Evolutionary conservation across 2,113 vertebrate species (phyloP), one percentile per base, ranked within the genome.

Genomic region (Ancistrus triradiatus): DNA sequence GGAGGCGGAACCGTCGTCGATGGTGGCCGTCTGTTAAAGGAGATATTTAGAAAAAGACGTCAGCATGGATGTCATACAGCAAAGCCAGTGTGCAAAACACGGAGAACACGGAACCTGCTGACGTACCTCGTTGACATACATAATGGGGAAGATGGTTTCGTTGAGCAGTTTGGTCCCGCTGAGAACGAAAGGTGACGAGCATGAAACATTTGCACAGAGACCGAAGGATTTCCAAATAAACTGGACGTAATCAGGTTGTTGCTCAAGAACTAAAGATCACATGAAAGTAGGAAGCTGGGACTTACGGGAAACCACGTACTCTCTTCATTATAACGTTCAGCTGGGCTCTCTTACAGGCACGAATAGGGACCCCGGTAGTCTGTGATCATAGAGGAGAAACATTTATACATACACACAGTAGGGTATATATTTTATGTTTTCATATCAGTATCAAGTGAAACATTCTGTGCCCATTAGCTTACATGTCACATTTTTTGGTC

Each of bases 111-210:
- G 37, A 25, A 51, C 3, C 10, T 7, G 7, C 24, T n/a, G n/a
- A n/a, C 84, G 74, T 74, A 90, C 88, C 87, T 90, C 86, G 13
- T 90, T 90, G 65, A 89, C 85, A 19, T 85, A 90, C 87, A 90
- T 87, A 68, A 90, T 86, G 18, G 88, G 88, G 77, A 90, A 90
- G 76, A 90, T 87, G 22, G 85, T 90, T 51, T 86, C 75, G 1
- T 83, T 86, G 50, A 90, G 66, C 27, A 46, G 55, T 62, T 58
- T 86, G 1, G 88, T 90, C 69, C 76, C 68, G 2, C 88, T 90
- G 75, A 1, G 49, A 60, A 55, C 42, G 6, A 37, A 27, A n/a
- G n/a, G n/a, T n/a, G n/a, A n/a, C n/a, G n/a, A n/a, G n/a, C n/a
- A n/a, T n/a, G n/a, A n/a, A n/a, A n/a, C n/a, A n/a, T n/a, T n/a